phyloP scores from a whole-genome alignment of 2,888 invertebrate species.

The Reticulitermes lucifugus region DNA sequence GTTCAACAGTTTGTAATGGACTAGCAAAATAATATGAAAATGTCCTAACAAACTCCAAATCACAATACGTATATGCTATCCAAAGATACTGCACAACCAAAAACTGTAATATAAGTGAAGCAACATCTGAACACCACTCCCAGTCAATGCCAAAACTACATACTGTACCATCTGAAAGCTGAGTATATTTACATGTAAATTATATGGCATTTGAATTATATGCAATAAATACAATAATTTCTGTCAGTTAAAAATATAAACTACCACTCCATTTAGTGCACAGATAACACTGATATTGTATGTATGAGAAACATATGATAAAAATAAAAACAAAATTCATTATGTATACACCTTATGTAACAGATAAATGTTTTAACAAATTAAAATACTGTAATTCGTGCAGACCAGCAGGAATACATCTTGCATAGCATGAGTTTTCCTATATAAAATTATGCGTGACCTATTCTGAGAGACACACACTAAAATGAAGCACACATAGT shows the following conservation, averaged over 20 bases:
- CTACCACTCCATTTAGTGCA: conserved; percentile 9
- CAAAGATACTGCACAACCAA: too few relatives aligned
- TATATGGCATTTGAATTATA: conserved; percentile 20
- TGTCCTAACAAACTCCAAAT: background rate
- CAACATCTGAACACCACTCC: background rate
- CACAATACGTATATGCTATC: too few relatives aligned
- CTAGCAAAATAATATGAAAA: background rate
- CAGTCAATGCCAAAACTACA: background rate
- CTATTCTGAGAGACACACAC: background rate
- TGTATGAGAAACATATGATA: background rate
- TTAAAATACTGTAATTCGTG: background rate
- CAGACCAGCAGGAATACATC: background rate
- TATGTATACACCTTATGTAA: background rate
- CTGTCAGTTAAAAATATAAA: conserved; percentile 21
- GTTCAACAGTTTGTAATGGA: background rate
- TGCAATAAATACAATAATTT: conserved; percentile 14
- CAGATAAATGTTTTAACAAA: background rate
- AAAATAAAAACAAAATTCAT: background rate
- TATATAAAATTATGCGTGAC: background rate
- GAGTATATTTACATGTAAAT: background rate
- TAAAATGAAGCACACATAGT: background rate
- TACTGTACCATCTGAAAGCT: conserved; percentile 9
- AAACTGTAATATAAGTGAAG: too few relatives aligned
- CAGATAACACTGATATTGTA: background rate
- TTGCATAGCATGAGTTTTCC: too few relatives aligned